Evolutionary conservation across 2,888 invertebrate species (phyloP).

Genomic region (Cataglyphis altisquamis): DNA sequence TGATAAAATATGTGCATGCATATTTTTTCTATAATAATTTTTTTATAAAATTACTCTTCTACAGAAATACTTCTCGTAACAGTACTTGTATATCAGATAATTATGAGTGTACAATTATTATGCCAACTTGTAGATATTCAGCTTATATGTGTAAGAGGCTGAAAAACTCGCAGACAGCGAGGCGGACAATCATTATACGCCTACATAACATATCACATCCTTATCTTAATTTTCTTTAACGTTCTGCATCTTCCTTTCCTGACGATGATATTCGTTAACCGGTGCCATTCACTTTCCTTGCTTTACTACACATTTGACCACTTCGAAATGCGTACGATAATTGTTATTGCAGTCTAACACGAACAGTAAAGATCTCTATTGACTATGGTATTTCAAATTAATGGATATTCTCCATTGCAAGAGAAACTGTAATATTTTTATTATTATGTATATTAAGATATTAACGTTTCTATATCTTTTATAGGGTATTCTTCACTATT

Average conservation of each 20-base stretch:
- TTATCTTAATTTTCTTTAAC: conserved; percentile 74
- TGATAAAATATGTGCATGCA: neutral
- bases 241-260: conserved; percentile 60
- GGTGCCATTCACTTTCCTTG: conserved; percentile 61
- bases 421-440: conserved; percentile 1
- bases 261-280: conserved; percentile 66
- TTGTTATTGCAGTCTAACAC: conserved; percentile 72
- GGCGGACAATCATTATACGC: conserved; percentile 65
- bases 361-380: conserved; percentile 48
- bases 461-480: neutral
- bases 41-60: neutral
- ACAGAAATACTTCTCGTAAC: conserved; percentile 6
- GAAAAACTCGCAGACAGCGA: conserved; percentile 64
- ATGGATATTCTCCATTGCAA: conserved; percentile 2
- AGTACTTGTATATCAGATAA: neutral
- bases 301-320: conserved; percentile 51
- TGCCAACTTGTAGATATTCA: conserved; percentile 33
- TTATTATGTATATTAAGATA: conserved; percentile 27
- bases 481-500: neutral
- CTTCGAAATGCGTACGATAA: conserved; percentile 64
- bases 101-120: conserved; percentile 21
- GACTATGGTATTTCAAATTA: conserved; percentile 32
- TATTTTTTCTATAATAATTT: conserved; percentile 19
- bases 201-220: conserved; percentile 64
- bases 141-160: conserved; percentile 30